phyloP scores from a whole-genome alignment of 2,888 invertebrate genomes.

The Chrysolina americana region DNA sequence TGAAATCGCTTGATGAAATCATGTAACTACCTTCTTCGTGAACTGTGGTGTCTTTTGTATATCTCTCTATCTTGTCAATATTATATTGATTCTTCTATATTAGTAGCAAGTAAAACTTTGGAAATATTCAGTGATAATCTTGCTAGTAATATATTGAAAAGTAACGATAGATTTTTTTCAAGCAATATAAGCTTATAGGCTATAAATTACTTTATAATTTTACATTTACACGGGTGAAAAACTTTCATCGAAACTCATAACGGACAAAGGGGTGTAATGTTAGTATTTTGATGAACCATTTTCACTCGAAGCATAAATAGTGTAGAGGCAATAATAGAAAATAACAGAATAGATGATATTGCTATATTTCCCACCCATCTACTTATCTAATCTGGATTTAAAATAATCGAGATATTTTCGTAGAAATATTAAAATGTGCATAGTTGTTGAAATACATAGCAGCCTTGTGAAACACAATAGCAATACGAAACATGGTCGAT shows the following conservation, averaged over 20 bases:
- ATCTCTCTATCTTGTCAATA: constrained; percentile 60
- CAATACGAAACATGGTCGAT: too few species aligned
- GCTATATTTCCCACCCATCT: constrained; percentile 2
- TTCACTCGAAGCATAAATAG: constrained; percentile 49
- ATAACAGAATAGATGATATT: constrained; percentile 48
- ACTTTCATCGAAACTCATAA: constrained; percentile 40
- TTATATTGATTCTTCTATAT: constrained; percentile 43
- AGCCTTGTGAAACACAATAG: too few species aligned
- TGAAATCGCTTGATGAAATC: constrained; percentile 29
- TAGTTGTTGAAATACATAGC: too few species aligned
- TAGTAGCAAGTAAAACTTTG: constrained; percentile 2
- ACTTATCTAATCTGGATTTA: background rate
- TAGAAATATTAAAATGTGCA: too few species aligned
- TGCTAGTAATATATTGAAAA: constrained; percentile 18
- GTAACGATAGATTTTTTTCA: constrained; percentile 29
- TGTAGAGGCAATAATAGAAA: constrained; percentile 57
- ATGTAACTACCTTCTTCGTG: constrained; percentile 39
- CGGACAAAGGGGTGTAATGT: background rate
- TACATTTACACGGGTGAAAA: constrained; percentile 38
- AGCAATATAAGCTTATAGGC: constrained; percentile 53
- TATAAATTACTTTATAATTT: constrained; percentile 36
- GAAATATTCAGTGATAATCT: background rate
- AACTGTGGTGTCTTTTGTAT: constrained; percentile 32
- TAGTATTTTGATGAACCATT: constrained; percentile 44
- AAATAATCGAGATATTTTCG: too few species aligned